phyloP scores from a whole-genome alignment of 2,113 vertebrate species.

The Lichenostomus cassidix region DNA sequence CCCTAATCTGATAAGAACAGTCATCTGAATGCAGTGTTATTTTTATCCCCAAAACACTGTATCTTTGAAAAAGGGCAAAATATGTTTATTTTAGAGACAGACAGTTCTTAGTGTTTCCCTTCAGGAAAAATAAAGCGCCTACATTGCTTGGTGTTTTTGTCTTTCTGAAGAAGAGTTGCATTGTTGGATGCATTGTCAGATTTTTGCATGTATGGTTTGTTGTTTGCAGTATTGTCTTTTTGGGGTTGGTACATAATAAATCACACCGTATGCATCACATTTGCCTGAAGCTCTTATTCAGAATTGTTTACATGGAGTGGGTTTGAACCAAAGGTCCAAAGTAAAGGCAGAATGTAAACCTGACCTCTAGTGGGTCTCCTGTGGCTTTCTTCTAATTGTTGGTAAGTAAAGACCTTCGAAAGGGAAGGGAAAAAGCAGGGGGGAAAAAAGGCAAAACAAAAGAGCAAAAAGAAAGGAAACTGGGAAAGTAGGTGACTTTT shows the following conservation, averaged over 20 bases:
- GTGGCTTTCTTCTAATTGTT: neutral
- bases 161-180: neutral
- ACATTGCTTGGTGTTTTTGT: neutral
- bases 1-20: neutral
- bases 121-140: neutral
- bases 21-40: neutral
- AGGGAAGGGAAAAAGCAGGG: neutral
- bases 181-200: neutral
- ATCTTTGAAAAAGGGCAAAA: neutral
- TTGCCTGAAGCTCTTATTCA: neutral
- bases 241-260: rapidly evolving
- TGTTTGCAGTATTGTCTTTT: neutral
- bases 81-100: neutral
- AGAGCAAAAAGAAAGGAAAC: neutral
- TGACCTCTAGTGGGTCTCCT: neutral
- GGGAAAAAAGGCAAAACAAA: too few relatives aligned
- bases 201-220: neutral
- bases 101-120: neutral
- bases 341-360: neutral
- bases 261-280: neutral
- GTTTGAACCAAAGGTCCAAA: neutral
- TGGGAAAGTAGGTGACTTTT: neutral
- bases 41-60: neutral
- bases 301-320: neutral
- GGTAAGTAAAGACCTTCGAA: neutral